phyloP scores from a whole-genome alignment of 2,113 vertebrate genomes.

The Capra hircus region DNA sequence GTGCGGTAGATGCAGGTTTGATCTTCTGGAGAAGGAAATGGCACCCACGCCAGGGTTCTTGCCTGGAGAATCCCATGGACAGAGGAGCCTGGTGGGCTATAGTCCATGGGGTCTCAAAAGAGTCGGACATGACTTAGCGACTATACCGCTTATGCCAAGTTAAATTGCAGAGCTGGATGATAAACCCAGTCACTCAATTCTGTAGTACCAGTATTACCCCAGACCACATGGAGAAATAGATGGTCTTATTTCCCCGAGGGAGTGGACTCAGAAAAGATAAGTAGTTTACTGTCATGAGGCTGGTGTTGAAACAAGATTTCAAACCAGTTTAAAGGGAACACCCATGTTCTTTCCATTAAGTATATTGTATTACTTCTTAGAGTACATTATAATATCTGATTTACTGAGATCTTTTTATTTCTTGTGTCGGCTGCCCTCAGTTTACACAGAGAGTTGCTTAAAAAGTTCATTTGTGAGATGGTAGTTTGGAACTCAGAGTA shows the following conservation, averaged over 20 bases:
- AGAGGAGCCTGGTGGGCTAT: neutral
- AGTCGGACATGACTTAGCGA: neutral
- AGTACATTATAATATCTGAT: conserved; percentile 1
- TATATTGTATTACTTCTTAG: neutral
- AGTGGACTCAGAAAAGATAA: neutral
- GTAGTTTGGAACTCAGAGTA: neutral
- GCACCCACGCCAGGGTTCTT: neutral
- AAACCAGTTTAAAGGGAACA: neutral
- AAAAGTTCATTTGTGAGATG: neutral
- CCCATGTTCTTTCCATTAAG: neutral
- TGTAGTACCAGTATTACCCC: neutral
- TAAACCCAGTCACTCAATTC: neutral
- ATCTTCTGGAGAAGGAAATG: neutral
- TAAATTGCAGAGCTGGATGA: neutral
- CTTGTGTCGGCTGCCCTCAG: neutral
- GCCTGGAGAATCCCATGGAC: neutral
- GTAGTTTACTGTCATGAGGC: neutral
- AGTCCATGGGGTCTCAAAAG: neutral
- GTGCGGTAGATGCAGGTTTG: neutral
- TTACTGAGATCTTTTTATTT: conserved; percentile 27
- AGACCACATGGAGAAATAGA: neutral
- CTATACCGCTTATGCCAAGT: neutral
- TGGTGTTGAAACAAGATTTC: neutral
- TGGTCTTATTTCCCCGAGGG: neutral
- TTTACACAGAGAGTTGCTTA: neutral